These are phyloP conservation scores for Zosterops borbonicus DNA, from an alignment of 2,113 vertebrate species.

Conservation along the genomic window DNA sequence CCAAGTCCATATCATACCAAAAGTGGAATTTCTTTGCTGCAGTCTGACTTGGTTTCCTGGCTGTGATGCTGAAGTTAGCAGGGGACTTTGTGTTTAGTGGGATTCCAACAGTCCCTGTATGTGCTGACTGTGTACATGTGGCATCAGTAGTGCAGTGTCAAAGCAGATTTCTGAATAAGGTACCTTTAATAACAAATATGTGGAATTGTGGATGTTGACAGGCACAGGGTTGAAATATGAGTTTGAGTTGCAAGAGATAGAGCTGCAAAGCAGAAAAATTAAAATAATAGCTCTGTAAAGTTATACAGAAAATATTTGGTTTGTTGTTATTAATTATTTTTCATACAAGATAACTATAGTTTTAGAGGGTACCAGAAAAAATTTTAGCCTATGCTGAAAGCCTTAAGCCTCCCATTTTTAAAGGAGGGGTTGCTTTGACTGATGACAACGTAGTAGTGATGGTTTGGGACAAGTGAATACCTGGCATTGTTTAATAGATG, in stretches of 20 bases:
- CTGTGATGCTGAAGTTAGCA: background rate
- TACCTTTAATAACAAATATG: background rate
- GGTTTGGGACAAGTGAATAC: background rate
- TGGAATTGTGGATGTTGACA: background rate
- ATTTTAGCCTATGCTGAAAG: background rate
- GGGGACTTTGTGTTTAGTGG: background rate
- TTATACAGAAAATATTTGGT: background rate
- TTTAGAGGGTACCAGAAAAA: background rate
- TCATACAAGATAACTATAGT: background rate
- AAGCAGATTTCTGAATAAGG: background rate
- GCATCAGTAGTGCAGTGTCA: background rate
- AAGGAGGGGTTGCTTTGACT: background rate
- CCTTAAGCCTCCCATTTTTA: background rate
- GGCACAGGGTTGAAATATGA: background rate
- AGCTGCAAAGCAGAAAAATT: background rate
- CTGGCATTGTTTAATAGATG: background rate
- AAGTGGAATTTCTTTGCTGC: background rate
- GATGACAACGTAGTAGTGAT: background rate
- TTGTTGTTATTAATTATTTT: background rate
- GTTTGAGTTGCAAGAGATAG: background rate
- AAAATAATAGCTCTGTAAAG: background rate
- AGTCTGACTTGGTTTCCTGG: background rate
- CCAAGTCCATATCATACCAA: fast-evolving
- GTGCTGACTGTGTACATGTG: fast-evolving
- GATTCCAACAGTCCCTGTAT: background rate